Conservation (phyloP, 2,888 invertebrate genomes). For the Hyposoter dolosus region DNA sequence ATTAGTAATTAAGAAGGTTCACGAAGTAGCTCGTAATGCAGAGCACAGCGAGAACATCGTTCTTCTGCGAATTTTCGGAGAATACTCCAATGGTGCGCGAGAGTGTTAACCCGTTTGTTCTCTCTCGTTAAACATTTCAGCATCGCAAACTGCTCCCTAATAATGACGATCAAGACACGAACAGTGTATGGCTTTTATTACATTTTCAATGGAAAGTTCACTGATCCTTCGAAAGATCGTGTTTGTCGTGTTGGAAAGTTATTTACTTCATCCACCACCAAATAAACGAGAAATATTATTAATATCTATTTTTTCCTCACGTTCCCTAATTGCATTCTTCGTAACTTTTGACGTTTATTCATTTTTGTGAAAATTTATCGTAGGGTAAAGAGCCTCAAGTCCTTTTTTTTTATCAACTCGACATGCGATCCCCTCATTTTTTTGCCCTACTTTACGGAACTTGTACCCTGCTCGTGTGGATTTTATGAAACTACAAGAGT, state of each 20-base stretch:
- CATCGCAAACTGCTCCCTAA: not conserved
- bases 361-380: conserved; percentile 12
- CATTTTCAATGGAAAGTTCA: not conserved
- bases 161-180: not conserved
- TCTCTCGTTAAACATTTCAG: conserved; percentile 42
- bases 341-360: not conserved
- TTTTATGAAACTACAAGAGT: conserved; percentile 25
- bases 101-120: conserved; percentile 48
- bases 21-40: conserved; percentile 33
- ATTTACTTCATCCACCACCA: not conserved
- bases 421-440: not conserved
- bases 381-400: not conserved
- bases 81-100: conserved; percentile 27
- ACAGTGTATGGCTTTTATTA: not conserved
- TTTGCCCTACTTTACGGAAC: not conserved
- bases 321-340: not conserved
- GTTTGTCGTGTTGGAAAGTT: not conserved
- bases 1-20: conserved; percentile 64
- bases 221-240: not conserved
- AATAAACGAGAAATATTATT: not conserved
- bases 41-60: conserved; percentile 30
- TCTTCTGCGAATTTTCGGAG: conserved; percentile 42
- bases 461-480: conserved; percentile 4
- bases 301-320: not conserved
- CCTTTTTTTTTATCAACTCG: not conserved